Evolutionary conservation across 2,797 vertebrate genomes (phyloP).

Genomic region (Allobates femoralis): DNA sequence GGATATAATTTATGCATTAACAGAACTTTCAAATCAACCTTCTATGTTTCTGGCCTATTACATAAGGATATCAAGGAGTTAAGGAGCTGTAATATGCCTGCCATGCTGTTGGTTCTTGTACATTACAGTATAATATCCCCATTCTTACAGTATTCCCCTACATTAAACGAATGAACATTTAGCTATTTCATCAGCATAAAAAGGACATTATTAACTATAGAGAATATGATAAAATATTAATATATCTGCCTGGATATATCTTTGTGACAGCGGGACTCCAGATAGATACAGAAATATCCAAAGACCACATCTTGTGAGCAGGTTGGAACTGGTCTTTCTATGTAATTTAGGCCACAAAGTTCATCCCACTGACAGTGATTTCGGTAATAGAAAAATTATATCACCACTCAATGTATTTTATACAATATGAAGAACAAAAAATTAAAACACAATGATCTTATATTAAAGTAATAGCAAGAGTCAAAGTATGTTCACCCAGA

Average conservation of each 20-base stretch:
- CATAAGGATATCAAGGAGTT: slow-evolving; percentile 26
- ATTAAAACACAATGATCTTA: neutral
- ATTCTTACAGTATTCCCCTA: neutral
- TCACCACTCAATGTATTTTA: neutral
- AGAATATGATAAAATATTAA: slow-evolving; percentile 3
- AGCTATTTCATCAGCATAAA: neutral
- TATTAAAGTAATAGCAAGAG: neutral
- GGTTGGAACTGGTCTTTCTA: neutral
- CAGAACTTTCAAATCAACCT: slow-evolving; percentile 55
- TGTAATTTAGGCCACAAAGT: neutral
- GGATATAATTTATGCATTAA: slow-evolving; percentile 57
- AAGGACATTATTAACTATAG: neutral
- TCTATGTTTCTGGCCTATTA: slow-evolving; percentile 31
- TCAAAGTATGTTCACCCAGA: neutral
- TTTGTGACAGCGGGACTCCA: neutral
- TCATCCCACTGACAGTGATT: neutral
- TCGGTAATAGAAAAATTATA: neutral
- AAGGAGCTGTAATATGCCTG: slow-evolving; percentile 6
- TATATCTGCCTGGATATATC: neutral
- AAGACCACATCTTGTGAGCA: slow-evolving; percentile 8
- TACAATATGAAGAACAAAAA: neutral
- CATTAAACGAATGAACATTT: neutral
- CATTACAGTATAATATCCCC: neutral
- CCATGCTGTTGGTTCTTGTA: neutral
- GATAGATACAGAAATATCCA: neutral